Percentiles rank a stretch among this genome's conserved stretches.
These are phyloP conservation scores for Myotis vivesi DNA, from an alignment of 2,797 vertebrate genomes.

Conservation along the genomic window DNA sequence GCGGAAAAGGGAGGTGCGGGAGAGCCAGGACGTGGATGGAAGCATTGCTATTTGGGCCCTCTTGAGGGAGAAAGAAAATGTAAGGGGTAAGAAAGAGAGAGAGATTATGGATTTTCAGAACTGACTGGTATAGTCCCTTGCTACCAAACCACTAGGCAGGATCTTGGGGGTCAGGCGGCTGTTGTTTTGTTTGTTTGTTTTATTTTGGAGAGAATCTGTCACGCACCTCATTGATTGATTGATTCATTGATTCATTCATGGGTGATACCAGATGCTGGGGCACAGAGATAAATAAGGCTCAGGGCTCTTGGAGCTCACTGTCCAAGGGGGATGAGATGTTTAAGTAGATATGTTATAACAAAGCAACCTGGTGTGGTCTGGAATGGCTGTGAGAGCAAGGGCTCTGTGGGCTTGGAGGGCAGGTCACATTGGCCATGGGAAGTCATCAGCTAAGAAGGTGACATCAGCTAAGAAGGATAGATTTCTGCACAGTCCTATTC, in stretches of 20 bases:
- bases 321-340: neutral
- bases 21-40: slow-evolving; percentile 37
- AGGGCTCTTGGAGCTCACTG: neutral
- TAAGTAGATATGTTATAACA: neutral
- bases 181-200: neutral
- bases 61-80: slow-evolving; percentile 31
- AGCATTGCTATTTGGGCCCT: neutral
- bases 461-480: neutral
- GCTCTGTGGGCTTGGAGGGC: neutral
- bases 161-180: neutral
- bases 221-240: neutral
- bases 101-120: neutral
- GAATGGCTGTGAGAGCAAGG: neutral
- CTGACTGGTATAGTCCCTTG: neutral
- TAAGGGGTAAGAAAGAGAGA: neutral
- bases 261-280: neutral
- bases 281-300: neutral
- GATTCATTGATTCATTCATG: neutral
- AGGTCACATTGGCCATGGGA: neutral
- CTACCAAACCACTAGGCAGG: neutral
- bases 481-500: neutral
- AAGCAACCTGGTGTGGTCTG: neutral
- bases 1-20: neutral
- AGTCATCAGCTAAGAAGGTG: neutral
- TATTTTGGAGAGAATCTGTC: neutral